Conservation (phyloP, 2,888 invertebrate genomes). For the Argyra leucocephala region DNA sequence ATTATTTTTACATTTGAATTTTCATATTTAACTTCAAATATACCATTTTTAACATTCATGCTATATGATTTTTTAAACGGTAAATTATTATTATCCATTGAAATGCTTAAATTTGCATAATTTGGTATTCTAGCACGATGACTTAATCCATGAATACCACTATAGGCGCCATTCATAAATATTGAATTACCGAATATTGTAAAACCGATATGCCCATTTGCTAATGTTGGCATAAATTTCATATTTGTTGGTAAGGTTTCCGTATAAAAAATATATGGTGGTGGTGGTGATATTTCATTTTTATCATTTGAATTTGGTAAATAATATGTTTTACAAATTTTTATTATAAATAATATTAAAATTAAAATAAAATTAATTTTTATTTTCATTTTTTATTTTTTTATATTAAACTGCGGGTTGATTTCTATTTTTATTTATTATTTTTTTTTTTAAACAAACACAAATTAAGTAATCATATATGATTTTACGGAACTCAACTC, state of each 20-base stretch:
- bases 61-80: constrained; percentile 34
- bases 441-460: not conserved
- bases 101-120: constrained; percentile 46
- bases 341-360: not conserved
- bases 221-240: constrained; percentile 51
- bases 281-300: not conserved
- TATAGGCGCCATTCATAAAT: constrained; percentile 52
- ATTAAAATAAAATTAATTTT: not conserved
- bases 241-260: constrained; percentile 47
- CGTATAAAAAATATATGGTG: not conserved
- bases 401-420: not conserved
- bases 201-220: constrained; percentile 53
- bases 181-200: constrained; percentile 51
- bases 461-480: not conserved
- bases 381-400: not conserved
- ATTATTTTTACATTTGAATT: constrained; percentile 24
- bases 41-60: constrained; percentile 45
- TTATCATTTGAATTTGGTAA: not conserved
- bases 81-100: constrained; percentile 15
- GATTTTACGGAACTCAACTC: not conserved
- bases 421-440: not conserved
- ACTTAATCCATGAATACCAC: constrained; percentile 48
- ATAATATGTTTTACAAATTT: not conserved
- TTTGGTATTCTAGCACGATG: constrained; percentile 53
- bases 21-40: constrained; percentile 37